phyloP scores from a whole-genome alignment of 1,140 invertebrate species.

The Hesperophylax magnus region DNA sequence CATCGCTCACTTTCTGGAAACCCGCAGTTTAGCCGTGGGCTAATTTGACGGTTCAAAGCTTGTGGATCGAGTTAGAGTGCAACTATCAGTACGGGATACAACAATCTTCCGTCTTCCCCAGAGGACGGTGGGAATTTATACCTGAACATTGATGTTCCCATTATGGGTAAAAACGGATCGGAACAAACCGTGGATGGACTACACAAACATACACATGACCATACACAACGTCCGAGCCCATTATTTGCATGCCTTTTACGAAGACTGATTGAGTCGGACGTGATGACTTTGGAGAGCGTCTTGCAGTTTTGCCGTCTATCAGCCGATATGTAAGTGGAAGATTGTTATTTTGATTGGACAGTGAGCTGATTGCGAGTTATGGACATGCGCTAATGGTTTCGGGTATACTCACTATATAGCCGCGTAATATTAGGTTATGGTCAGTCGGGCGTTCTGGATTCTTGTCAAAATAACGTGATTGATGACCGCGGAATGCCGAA shows the following conservation, averaged over 20 bases:
- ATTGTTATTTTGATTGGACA: constrained; percentile 36
- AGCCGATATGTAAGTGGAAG: constrained; percentile 14
- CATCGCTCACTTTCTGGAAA: not conserved
- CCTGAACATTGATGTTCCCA: constrained; percentile 23
- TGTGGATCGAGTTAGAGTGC: constrained; percentile 13
- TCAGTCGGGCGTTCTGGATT: not conserved
- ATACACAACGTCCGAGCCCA: not conserved
- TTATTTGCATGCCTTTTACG: not conserved
- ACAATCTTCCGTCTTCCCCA: not conserved
- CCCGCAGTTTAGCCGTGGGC: constrained; percentile 5
- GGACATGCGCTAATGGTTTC: constrained; percentile 33
- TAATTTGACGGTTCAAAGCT: constrained; percentile 12
- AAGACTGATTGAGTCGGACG: not conserved
- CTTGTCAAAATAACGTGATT: not conserved
- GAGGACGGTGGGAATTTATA: constrained; percentile 32
- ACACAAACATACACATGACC: constrained; percentile 8
- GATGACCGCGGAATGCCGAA: too few species aligned
- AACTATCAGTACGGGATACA: not conserved
- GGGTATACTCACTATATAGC: not conserved
- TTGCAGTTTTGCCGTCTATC: not conserved
- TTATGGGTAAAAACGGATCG: constrained; percentile 20
- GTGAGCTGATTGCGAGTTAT: constrained; percentile 37
- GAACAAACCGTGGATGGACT: not conserved
- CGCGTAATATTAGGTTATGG: not conserved
- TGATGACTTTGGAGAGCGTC: not conserved